These are phyloP conservation scores for Cryptotis parvus DNA, from an alignment of 2,113 vertebrate genomes.

Conservation along the genomic window DNA sequence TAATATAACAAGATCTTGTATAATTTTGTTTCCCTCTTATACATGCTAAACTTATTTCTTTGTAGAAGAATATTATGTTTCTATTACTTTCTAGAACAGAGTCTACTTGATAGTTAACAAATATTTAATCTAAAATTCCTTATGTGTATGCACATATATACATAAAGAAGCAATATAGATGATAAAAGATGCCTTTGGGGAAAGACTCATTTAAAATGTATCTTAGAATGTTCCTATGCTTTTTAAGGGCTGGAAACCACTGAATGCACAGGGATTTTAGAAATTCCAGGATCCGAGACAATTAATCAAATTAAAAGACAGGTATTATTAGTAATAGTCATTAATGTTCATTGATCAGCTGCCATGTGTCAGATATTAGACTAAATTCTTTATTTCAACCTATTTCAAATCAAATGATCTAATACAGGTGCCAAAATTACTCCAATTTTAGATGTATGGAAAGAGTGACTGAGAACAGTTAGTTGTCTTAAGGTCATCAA, in stretches of 20 bases:
- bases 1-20: neutral
- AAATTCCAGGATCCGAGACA: neutral
- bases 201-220: neutral
- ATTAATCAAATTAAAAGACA: neutral
- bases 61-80: neutral
- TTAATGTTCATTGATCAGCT: neutral
- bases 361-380: neutral
- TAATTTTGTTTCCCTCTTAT: neutral
- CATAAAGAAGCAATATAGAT: neutral
- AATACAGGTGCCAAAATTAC: neutral
- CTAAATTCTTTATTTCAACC: neutral
- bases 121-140: neutral
- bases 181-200: neutral
- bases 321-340: neutral
- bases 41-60: neutral
- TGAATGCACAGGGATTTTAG: neutral
- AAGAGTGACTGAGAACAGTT: neutral
- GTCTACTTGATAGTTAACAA: neutral
- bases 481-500: neutral
- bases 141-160: neutral
- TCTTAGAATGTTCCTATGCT: neutral
- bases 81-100: slow-evolving; percentile 10
- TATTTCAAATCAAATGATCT: neutral
- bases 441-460: neutral
- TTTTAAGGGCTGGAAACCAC: neutral